Base-by-base conservation (phyloP, 2,888 invertebrate species). In the Dioctria linearis region DNA sequence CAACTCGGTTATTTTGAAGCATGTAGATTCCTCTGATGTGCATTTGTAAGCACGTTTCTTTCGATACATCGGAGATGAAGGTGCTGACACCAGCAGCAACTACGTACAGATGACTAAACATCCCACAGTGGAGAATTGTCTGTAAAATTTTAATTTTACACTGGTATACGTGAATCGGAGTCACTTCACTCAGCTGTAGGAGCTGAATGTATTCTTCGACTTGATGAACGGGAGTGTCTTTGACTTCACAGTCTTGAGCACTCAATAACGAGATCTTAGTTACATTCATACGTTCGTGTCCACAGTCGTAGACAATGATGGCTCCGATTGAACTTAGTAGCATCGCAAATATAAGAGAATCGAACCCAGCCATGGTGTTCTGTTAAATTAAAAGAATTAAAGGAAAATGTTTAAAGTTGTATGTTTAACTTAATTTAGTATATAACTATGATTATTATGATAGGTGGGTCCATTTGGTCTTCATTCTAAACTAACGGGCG, bases 91-190 rank as follows among this genome's bases (percentile, higher is more conserved):
- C 69, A 4, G 42, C 49, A 25, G 69, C 11, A 8, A 25, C 69
- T 13, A 66, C 40, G 1, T 40, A 66, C 2, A 51, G 25, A 51
- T 25, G 69, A 25, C 69, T 51, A 5, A 69, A 69, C 37, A 69
- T 69, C 0, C 69, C 69, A 11, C 69, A 69, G 37, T 37, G 42
- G 8, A 51, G 25, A 49, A 69, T 2, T 51, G 69, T 37, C 3
- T 69, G 69, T 37, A 69, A 6, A 25, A 69, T 49, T 1, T 69
- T 69, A 1, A 69, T 4, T 69, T 69, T 46, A 13, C 69, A 69
- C 37, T 69, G 69, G 13, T 69, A 69, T 2, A 69, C 39, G 25
- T 51, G 69, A 8, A 69, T 51, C 5, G 67, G 4, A 4, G 67
- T 46, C 6, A 67, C 46, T 43, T 67, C 67, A 46, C 43, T 43